Conservation (phyloP, 2,113 vertebrate genomes). For the Toxotes jaculatrix region DNA sequence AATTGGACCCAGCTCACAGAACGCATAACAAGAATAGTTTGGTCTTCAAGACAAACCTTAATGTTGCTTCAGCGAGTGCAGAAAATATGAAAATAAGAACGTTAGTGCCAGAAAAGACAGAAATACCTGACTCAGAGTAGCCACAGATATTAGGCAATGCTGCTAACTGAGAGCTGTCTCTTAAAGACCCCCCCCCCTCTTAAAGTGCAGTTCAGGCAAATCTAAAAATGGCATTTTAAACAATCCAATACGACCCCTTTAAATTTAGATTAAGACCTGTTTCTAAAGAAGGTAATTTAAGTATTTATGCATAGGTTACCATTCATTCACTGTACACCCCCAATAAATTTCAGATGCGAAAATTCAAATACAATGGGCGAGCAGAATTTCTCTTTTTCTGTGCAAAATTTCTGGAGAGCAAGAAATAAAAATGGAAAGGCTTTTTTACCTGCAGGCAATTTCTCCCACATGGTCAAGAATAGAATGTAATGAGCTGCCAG, state of each 20-base stretch:
- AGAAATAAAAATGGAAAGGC: conserved; percentile 34
- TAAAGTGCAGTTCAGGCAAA: no score
- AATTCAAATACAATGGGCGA: conserved; percentile 1
- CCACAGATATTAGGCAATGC: background rate
- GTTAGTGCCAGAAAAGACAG: background rate
- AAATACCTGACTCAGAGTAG: no score
- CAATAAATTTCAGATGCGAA: background rate
- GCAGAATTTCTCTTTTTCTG: conserved; percentile 24
- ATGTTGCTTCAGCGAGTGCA: background rate
- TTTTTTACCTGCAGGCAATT: conserved; percentile 51
- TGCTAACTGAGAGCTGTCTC: background rate
- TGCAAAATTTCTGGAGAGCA: conserved; percentile 20
- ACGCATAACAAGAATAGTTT: background rate
- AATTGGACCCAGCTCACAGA: background rate
- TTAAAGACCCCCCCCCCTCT: no score
- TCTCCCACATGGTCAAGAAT: conserved; percentile 56
- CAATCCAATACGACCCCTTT: no score
- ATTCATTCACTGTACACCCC: background rate
- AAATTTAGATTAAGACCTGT: no score
- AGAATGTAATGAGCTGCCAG: conserved; percentile 72
- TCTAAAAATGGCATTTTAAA: no score
- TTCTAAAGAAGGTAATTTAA: background rate
- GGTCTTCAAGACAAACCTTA: background rate
- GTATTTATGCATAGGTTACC: background rate
- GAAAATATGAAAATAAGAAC: background rate